Percentiles rank a stretch among this genome's conserved stretches.
phyloP scores from a whole-genome alignment of 35 echinoderm and acorn worm genomes.

The Stichopus chloronotus region DNA sequence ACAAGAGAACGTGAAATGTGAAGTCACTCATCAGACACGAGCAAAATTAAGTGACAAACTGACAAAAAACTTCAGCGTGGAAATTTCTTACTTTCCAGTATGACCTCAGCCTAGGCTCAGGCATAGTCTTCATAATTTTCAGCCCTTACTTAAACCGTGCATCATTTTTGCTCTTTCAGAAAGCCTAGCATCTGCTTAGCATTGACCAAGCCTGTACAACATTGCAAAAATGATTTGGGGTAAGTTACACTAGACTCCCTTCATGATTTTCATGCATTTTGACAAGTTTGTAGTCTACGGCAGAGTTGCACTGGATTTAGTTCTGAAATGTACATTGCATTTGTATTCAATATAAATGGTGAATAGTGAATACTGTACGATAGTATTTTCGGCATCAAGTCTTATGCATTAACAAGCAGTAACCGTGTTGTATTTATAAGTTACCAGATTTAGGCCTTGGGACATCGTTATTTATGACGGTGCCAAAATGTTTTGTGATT shows the following conservation, averaged over 20 bases:
- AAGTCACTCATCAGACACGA: no score
- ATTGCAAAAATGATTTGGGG: constrained; percentile 33
- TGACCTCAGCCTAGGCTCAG: neutral
- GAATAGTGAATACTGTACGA: no score
- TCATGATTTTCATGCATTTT: neutral
- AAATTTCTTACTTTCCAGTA: neutral
- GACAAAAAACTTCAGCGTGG: no score
- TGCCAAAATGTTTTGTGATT: neutral
- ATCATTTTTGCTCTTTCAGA: neutral
- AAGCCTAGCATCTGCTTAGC: neutral
- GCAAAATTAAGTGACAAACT: no score
- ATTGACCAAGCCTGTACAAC: neutral
- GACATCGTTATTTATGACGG: no score
- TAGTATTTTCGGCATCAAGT: no score
- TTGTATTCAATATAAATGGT: neutral
- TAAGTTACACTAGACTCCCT: neutral
- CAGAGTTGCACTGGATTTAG: neutral
- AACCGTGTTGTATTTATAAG: no score
- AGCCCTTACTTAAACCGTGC: neutral
- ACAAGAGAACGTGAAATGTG: no score
- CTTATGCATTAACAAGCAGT: no score
- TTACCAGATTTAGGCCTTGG: no score
- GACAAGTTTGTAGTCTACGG: neutral
- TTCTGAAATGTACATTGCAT: neutral
- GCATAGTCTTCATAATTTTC: neutral